A percentile compares a stretch with the other conserved stretches of the same genome.
phyloP scores from a whole-genome alignment of 2,113 vertebrate genomes.

The Rattus rattus region DNA sequence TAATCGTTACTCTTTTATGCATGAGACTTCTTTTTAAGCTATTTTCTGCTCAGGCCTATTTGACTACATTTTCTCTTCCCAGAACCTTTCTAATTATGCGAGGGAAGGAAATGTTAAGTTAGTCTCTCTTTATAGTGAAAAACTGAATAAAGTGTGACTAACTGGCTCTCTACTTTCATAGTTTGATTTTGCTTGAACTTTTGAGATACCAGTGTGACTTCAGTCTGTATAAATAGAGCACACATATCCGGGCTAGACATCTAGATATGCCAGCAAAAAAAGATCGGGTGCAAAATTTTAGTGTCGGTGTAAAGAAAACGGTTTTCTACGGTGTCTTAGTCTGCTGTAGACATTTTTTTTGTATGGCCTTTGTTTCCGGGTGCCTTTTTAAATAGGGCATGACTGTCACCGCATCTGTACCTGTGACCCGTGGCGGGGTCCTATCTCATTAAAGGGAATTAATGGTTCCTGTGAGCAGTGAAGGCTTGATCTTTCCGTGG shows the following conservation, averaged over 20 bases:
- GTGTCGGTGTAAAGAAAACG: neutral
- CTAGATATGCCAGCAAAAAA: neutral
- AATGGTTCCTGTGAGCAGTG: neutral
- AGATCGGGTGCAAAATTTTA: neutral
- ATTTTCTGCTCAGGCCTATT: conserved; percentile 56
- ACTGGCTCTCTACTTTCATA: conserved; percentile 42
- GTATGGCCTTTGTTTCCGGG: neutral
- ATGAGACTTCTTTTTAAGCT: conserved; percentile 22
- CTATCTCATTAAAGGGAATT: neutral
- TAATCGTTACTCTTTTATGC: conserved; percentile 62
- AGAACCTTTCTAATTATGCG: conserved; percentile 66
- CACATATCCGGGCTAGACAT: neutral
- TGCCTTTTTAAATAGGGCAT: neutral
- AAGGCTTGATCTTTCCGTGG: neutral
- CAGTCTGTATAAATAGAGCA: conserved; percentile 52
- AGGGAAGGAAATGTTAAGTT: conserved; percentile 47
- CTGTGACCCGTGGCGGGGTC: neutral
- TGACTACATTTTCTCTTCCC: conserved; percentile 54
- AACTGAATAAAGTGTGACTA: neutral
- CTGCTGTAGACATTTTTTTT: neutral
- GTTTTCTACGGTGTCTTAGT: conserved; percentile 39
- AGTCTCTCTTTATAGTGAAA: conserved; percentile 16
- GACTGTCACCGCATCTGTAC: neutral
- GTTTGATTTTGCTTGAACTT: conserved; percentile 61
- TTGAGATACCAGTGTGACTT: conserved; percentile 7